Evolutionary conservation across 2,113 vertebrate species (phyloP).

Genomic region (Cyprinus carpio): DNA sequence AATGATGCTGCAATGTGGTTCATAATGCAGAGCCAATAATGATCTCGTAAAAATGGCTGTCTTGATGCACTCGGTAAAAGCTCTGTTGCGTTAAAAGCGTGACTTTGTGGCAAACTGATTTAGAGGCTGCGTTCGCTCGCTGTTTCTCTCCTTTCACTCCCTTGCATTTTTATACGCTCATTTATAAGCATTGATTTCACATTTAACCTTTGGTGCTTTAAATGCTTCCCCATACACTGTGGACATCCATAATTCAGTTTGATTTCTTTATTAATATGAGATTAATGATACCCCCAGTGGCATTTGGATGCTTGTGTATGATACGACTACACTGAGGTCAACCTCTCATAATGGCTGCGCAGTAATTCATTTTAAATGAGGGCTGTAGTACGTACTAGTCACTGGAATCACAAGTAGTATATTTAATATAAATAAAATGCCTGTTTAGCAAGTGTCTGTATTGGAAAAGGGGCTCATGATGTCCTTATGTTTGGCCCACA

Average conservation of each 20-base stretch:
- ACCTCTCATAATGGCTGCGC: slow-evolving; percentile 43
- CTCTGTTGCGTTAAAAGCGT: slow-evolving; percentile 21
- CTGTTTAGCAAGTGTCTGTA: not conserved
- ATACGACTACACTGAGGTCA: slow-evolving; percentile 37
- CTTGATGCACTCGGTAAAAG: slow-evolving; percentile 32
- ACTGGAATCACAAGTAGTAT: not conserved
- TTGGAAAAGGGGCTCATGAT: not conserved
- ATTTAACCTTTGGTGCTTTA: slow-evolving; percentile 67
- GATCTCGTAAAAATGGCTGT: not conserved
- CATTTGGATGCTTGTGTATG: slow-evolving; percentile 26
- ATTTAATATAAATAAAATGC: not conserved
- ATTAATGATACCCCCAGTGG: slow-evolving; percentile 66
- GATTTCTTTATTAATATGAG: slow-evolving; percentile 71
- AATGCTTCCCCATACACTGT: slow-evolving; percentile 50
- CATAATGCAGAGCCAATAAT: slow-evolving; percentile 13
- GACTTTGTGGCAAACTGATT: no score
- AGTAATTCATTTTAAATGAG: slow-evolving; percentile 36
- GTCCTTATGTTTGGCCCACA: slow-evolving; percentile 55
- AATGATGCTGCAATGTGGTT: not conserved
- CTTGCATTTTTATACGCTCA: slow-evolving; percentile 64
- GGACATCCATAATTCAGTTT: slow-evolving; percentile 63
- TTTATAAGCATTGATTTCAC: slow-evolving; percentile 78
- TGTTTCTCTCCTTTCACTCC: slow-evolving; percentile 15
- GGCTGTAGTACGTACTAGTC: not conserved
- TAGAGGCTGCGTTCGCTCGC: slow-evolving; percentile 30